Conservation (phyloP, 2,888 invertebrate genomes). For the Sarcophaga rosellei region DNA sequence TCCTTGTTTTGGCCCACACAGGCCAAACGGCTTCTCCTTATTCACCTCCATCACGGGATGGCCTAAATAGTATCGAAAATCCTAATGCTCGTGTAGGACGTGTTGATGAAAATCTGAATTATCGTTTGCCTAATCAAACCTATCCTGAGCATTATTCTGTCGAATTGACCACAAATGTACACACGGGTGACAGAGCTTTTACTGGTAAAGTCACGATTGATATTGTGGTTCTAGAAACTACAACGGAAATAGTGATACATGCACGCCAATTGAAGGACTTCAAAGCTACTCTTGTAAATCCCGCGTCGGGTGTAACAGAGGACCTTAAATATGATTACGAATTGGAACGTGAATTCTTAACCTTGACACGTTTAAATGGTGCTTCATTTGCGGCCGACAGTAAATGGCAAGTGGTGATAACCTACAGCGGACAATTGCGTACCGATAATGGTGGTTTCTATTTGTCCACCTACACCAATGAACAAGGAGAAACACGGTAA, state of each 20-base stretch:
- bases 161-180: constrained; percentile 73
- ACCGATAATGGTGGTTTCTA: constrained; percentile 86
- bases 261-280: constrained; percentile 71
- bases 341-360: constrained; percentile 74
- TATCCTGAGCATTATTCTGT: constrained; percentile 83
- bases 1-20: constrained; percentile 74
- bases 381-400: constrained; percentile 71
- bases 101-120: constrained; percentile 69
- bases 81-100: constrained; percentile 47
- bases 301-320: constrained; percentile 43
- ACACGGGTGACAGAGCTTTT: constrained; percentile 72
- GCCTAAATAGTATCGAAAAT: not conserved
- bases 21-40: constrained; percentile 35
- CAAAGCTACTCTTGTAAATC: constrained; percentile 68
- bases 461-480: constrained; percentile 82
- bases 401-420: constrained; percentile 82
- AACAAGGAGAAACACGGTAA: constrained; percentile 72
- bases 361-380: constrained; percentile 58
- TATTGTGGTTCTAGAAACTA: constrained; percentile 69
- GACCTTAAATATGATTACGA: constrained; percentile 43
- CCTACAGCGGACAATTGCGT: constrained; percentile 83
- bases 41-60: constrained; percentile 42
- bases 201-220: constrained; percentile 73
- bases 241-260: constrained; percentile 74
- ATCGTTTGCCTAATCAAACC: constrained; percentile 83